phyloP scores from a whole-genome alignment of 2,888 invertebrate species.

The Drosophila algonquin region DNA sequence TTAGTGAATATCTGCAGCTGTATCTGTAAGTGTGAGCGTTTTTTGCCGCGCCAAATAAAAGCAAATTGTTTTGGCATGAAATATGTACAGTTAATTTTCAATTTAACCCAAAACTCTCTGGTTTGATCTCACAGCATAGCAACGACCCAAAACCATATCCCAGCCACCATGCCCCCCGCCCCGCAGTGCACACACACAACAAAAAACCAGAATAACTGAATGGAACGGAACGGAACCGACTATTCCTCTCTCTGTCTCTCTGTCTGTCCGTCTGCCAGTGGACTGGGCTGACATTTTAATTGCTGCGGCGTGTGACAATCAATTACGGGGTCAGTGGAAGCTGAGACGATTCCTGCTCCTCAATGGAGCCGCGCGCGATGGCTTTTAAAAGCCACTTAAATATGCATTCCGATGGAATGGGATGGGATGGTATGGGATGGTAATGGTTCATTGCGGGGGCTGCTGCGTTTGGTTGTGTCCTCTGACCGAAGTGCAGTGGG shows the following conservation, averaged over 20 bases:
- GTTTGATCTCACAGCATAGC: conserved; percentile 10
- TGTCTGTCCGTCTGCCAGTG: conserved; percentile 29
- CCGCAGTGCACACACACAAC: conserved; percentile 2
- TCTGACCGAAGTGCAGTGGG: not conserved
- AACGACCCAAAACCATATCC: conserved; percentile 3
- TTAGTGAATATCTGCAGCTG: not conserved
- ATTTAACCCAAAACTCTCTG: conserved; percentile 43
- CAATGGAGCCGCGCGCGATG: conserved; percentile 39
- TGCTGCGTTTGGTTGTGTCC: not conserved
- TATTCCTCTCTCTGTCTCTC: conserved; percentile 9
- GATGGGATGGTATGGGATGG: not conserved
- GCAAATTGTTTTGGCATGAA: conserved; percentile 60
- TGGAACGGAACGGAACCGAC: conserved; percentile 14
- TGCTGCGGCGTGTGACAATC: conserved; percentile 72
- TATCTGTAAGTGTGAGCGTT: conserved; percentile 7
- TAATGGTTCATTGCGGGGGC: conserved; percentile 1
- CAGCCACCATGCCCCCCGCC: conserved; percentile 14
- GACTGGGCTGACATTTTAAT: conserved; percentile 66
- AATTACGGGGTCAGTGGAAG: conserved; percentile 66
- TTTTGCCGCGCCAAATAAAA: conserved; percentile 43
- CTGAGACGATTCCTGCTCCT: conserved; percentile 40
- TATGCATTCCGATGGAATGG: conserved; percentile 55
- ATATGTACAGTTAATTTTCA: conserved; percentile 72
- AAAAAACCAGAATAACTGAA: conserved; percentile 37
- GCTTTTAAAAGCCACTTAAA: conserved; percentile 72